Evolutionary conservation across 2,113 vertebrate genomes (phyloP).

Genomic region (Antechinus stuartii): DNA sequence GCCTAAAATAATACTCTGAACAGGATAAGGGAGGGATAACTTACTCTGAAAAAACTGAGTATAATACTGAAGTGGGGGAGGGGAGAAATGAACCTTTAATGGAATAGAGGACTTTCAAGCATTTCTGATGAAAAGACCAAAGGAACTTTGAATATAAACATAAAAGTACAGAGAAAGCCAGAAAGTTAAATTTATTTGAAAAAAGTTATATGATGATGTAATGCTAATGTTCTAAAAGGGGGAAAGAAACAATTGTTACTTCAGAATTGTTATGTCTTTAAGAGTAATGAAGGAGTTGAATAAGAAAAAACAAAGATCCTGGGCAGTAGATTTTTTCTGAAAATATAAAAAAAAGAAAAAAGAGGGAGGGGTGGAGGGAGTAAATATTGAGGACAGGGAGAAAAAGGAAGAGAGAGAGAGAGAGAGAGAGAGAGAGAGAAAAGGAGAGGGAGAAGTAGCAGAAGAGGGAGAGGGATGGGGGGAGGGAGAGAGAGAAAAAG

Average conservation of each 20-base stretch:
- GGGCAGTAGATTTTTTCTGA: neutral
- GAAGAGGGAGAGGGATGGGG: neutral
- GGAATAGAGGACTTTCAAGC: neutral
- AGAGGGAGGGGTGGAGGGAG: neutral
- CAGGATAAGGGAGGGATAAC: neutral
- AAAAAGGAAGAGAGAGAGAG: no score
- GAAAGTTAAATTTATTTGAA: neutral
- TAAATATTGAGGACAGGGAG: neutral
- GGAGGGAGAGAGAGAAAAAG: no score
- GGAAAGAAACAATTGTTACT: neutral
- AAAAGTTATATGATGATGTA: neutral
- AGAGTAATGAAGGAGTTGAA: neutral
- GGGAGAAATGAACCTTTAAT: neutral
- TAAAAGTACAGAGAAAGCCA: neutral
- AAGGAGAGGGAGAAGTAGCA: no score
- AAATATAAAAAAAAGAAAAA: neutral
- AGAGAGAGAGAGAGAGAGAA: no score
- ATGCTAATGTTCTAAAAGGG: neutral
- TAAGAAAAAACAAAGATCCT: neutral
- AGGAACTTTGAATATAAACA: slow-evolving; percentile 5
- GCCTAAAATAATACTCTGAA: neutral
- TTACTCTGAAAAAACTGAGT: neutral
- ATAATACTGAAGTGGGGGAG: neutral
- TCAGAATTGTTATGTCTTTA: neutral
- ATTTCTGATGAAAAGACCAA: neutral